Percentiles rank a stretch among this genome's conserved stretches.
Evolutionary conservation across 2,113 vertebrate genomes (phyloP).

Genomic region (Emydura subglobosa): DNA sequence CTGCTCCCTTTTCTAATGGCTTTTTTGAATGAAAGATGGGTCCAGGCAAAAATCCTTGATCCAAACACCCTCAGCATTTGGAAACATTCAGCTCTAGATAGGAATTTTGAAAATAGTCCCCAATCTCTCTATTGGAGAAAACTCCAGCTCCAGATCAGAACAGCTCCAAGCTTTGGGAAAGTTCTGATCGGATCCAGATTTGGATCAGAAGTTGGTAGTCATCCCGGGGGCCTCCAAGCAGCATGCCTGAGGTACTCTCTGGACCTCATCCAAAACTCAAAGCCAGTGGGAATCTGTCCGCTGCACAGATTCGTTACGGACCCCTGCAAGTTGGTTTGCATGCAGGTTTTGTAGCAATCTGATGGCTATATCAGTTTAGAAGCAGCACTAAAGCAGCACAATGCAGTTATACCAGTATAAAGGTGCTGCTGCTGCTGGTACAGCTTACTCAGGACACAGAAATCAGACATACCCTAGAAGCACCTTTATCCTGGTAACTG

Average conservation of each 20-base stretch:
- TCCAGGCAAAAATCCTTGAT: not conserved
- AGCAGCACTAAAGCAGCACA: not conserved
- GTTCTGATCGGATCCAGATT: not conserved
- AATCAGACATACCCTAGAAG: no score
- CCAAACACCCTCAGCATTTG: not conserved
- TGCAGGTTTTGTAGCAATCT: not conserved
- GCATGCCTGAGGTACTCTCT: not conserved
- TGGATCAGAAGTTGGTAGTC: not conserved
- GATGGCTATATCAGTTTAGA: not conserved
- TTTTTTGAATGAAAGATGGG: not conserved
- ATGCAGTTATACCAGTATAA: not conserved
- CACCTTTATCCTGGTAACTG: not conserved
- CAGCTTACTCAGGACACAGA: not conserved
- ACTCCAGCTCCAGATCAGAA: not conserved
- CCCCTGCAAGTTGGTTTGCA: not conserved
- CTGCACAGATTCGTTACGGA: not conserved
- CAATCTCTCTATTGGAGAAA: not conserved
- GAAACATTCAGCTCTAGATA: not conserved
- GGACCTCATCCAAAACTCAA: not conserved
- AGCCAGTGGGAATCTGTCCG: not conserved
- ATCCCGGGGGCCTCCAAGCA: not conserved
- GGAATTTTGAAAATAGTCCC: not conserved
- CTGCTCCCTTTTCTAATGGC: not conserved
- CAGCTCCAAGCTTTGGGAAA: not conserved
- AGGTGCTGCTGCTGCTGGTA: not conserved